A percentile compares a stretch with the other conserved stretches of the same genome.
phyloP scores from a whole-genome alignment of 2,113 vertebrate species.

The Crotalus viridis region DNA sequence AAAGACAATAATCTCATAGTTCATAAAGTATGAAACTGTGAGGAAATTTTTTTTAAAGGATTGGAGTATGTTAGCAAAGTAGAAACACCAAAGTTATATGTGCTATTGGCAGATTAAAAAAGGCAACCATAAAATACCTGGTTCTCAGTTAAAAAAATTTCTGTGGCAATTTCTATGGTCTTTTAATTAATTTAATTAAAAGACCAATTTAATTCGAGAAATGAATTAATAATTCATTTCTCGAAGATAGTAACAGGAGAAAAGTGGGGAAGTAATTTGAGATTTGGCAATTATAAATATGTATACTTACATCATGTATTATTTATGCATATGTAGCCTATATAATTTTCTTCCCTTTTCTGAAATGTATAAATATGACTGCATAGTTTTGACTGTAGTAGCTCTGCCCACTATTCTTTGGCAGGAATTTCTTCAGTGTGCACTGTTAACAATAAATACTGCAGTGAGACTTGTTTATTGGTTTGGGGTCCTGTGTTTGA shows the following conservation, averaged over 20 bases:
- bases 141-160: background rate
- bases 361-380: background rate
- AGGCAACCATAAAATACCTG: background rate
- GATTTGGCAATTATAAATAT: background rate
- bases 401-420: background rate
- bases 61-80: background rate
- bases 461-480: background rate
- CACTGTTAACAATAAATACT: background rate
- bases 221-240: background rate
- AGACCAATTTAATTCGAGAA: too few relatives aligned
- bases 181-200: too few relatives aligned
- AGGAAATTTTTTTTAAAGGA: background rate
- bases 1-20: background rate
- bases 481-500: background rate
- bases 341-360: background rate
- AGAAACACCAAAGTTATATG: background rate
- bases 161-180: background rate
- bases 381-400: background rate
- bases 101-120: background rate
- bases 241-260: background rate
- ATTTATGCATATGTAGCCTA: background rate
- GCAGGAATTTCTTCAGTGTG: background rate
- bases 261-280: background rate
- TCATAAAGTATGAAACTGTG: background rate
- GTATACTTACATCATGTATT: background rate